Evolutionary conservation across 2,113 vertebrate genomes (phyloP).

Genomic region (Ceuthmochares aereus): DNA sequence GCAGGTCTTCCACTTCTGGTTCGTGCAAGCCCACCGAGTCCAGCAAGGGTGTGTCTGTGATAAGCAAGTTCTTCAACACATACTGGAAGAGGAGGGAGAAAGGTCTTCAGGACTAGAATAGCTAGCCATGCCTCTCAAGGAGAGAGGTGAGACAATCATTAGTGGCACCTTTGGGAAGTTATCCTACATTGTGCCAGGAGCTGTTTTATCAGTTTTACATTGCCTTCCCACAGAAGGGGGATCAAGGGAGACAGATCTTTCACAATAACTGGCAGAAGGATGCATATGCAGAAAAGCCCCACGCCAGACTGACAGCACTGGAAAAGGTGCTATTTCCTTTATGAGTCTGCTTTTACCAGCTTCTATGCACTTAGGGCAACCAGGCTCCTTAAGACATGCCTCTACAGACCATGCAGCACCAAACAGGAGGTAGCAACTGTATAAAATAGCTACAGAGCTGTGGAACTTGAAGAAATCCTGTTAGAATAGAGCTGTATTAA

Average conservation of each 20-base stretch:
- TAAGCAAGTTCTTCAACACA: conserved; percentile 85
- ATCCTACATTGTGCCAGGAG: not conserved
- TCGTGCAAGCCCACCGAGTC: conserved; percentile 85
- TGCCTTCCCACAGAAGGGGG: not conserved
- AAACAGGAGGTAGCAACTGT: not conserved
- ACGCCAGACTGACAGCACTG: not conserved
- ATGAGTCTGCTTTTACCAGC: not conserved
- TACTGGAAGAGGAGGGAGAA: conserved; percentile 72
- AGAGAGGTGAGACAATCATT: not conserved
- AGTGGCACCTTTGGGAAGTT: not conserved
- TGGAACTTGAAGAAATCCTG: not conserved
- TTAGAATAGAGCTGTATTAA: not conserved
- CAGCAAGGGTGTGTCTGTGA: conserved; percentile 76
- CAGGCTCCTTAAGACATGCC: not conserved
- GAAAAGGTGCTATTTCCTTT: not conserved
- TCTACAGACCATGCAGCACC: not conserved
- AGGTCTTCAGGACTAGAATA: not conserved
- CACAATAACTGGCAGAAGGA: not conserved
- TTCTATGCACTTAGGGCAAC: not conserved
- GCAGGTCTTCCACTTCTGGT: conserved; percentile 80
- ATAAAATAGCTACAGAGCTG: not conserved
- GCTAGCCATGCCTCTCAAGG: not conserved
- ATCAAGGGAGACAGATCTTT: not conserved
- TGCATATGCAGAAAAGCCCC: not conserved
- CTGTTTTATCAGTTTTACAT: not conserved